A percentile compares a stretch with the other conserved stretches of the same genome.
phyloP scores from a whole-genome alignment of 2,888 invertebrate species.

The Tillus elongatus region DNA sequence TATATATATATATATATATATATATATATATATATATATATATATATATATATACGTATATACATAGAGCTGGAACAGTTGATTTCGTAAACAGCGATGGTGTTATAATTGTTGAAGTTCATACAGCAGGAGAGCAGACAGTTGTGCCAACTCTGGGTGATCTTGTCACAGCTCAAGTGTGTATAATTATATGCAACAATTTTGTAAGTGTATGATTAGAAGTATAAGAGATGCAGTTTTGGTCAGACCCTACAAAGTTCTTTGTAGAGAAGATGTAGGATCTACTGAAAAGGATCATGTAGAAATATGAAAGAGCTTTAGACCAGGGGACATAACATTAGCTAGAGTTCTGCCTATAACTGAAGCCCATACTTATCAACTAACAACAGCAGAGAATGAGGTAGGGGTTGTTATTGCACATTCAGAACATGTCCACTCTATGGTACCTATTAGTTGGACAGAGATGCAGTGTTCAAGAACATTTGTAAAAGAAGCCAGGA shows the following conservation, averaged over 20 bases:
- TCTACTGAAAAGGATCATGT: conserved; percentile 83
- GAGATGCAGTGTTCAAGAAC: conserved; percentile 95
- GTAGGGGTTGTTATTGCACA: conserved; percentile 89
- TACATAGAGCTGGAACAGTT: too few species aligned
- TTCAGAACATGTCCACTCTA: conserved; percentile 64
- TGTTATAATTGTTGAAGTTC: conserved; percentile 73
- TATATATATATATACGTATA: too few species aligned
- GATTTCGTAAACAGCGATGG: too few species aligned
- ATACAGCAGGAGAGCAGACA: conserved; percentile 63
- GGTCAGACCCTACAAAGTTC: conserved; percentile 67
- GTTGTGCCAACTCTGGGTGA: conserved; percentile 81
- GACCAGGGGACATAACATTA: conserved; percentile 88
- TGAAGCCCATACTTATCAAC: conserved; percentile 80
- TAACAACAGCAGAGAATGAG: conserved; percentile 91
- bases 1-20: too few species aligned
- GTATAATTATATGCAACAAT: conserved; percentile 73
- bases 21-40: too few species aligned
- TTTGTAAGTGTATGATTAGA: conserved; percentile 76
- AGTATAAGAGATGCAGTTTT: conserved; percentile 75
- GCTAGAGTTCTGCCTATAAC: conserved; percentile 88
- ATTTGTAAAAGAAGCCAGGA: conserved; percentile 72
- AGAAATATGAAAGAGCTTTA: conserved; percentile 84
- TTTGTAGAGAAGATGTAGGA: conserved; percentile 83
- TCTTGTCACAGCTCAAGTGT: conserved; percentile 80
- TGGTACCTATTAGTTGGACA: conserved; percentile 93